Evolutionary conservation across 2,797 vertebrate genomes (phyloP).

Genomic region (Neosilurus hyrtlii): DNA sequence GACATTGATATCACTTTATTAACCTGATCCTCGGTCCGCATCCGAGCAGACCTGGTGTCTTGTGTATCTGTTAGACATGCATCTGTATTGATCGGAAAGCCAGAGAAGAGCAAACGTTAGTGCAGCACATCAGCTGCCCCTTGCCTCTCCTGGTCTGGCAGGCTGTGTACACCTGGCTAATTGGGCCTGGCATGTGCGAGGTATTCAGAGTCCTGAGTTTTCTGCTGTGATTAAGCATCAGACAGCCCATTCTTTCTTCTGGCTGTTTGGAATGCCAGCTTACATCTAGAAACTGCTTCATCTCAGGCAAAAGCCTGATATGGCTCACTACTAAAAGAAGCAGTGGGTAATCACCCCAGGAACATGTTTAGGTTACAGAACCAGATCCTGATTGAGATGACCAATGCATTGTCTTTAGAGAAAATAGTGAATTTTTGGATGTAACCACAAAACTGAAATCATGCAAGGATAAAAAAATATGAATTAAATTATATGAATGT

Average conservation of each 20-base stretch:
- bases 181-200: constrained; percentile 64
- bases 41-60: not conserved
- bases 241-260: constrained; percentile 59
- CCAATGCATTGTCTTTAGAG: not conserved
- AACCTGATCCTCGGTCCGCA: not conserved
- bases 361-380: constrained; percentile 43
- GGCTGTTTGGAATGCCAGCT: constrained; percentile 59
- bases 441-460: not conserved
- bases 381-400: constrained; percentile 20
- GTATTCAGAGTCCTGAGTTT: constrained; percentile 64
- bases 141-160: constrained; percentile 56
- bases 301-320: constrained; percentile 47
- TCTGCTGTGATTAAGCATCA: constrained; percentile 65
- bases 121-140: constrained; percentile 52
- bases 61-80: constrained; percentile 14
- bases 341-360: constrained; percentile 56
- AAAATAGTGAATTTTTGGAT: not conserved
- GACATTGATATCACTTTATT: constrained; percentile 18
- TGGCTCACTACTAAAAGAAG: constrained; percentile 34
- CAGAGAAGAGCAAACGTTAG: constrained; percentile 61
- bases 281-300: constrained; percentile 59
- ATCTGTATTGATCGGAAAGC: constrained; percentile 62
- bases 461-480: not conserved
- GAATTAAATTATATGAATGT: not conserved
- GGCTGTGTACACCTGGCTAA: constrained; percentile 66